Conservation (phyloP, 1,140 invertebrate genomes). For the Monomorium pharaonis region DNA sequence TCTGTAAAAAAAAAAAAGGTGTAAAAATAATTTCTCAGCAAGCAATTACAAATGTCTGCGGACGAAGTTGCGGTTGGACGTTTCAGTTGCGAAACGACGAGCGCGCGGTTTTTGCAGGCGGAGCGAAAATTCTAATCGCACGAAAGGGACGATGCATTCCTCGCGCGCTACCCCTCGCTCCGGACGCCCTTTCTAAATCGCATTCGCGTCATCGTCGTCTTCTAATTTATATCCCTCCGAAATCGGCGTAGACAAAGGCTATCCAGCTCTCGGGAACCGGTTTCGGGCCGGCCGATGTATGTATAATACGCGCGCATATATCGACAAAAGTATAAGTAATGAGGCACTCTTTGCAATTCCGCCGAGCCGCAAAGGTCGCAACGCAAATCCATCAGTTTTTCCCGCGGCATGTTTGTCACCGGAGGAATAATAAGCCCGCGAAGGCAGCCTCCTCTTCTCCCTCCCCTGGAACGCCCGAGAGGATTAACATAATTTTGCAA, state of each 20-base stretch:
- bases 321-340: conserved; percentile 41
- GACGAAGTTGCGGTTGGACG: background rate
- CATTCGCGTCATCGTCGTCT: conserved; percentile 12
- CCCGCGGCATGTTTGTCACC: background rate
- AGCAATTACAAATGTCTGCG: background rate
- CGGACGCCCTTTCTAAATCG: background rate
- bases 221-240: conserved; percentile 40
- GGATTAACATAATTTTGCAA: conserved; percentile 11
- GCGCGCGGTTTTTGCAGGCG: background rate
- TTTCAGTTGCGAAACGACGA: background rate
- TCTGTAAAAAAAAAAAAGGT: no score
- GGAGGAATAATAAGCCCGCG: background rate
- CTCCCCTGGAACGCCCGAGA: background rate
- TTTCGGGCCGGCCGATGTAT: conserved; percentile 33
- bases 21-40: background rate
- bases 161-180: background rate
- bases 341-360: background rate
- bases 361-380: background rate
- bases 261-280: conserved; percentile 60
- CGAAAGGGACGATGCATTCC: background rate
- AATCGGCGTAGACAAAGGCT: conserved; percentile 65
- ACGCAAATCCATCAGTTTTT: background rate
- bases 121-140: background rate
- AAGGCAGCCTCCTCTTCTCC: background rate
- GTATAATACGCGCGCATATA: conserved; percentile 24